Percentiles rank a stretch among this genome's conserved stretches.
Conservation (phyloP, 2,797 vertebrate species). For the Chelmon rostratus region DNA sequence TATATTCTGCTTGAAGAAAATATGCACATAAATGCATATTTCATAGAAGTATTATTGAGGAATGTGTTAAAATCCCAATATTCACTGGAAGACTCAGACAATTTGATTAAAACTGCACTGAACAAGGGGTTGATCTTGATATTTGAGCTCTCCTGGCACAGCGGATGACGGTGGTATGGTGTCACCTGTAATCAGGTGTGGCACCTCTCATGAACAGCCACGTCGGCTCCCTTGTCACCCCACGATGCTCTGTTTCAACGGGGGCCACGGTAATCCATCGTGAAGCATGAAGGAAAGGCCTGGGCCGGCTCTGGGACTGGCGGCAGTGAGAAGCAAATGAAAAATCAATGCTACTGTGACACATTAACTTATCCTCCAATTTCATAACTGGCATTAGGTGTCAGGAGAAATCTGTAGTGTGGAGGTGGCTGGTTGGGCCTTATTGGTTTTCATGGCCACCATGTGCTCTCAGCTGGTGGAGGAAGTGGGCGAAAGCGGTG, state of each 20-base stretch:
- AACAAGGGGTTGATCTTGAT: constrained; percentile 33
- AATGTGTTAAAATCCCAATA: constrained; percentile 22
- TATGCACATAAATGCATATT: background rate
- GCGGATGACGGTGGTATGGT: constrained; percentile 39
- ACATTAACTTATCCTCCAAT: constrained; percentile 87
- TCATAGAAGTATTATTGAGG: background rate
- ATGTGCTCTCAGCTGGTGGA: constrained; percentile 53
- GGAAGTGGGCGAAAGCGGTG: constrained; percentile 55
- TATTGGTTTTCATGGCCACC: constrained; percentile 69
- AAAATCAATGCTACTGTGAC: constrained; percentile 86
- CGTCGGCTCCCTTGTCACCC: constrained; percentile 65
- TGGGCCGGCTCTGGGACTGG: constrained; percentile 67
- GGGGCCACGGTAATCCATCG: constrained; percentile 76
- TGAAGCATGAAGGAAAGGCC: constrained; percentile 77
- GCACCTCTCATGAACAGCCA: constrained; percentile 73
- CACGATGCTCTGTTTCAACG: constrained; percentile 60
- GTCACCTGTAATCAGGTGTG: constrained; percentile 79
- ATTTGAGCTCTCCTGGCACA: constrained; percentile 50
- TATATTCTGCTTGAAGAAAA: background rate
- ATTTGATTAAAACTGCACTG: constrained; percentile 20
- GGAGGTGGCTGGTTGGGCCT: constrained; percentile 65
- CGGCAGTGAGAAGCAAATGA: constrained; percentile 81
- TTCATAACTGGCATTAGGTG: constrained; percentile 85
- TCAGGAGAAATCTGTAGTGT: constrained; percentile 78
- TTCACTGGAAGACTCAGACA: background rate